Base-by-base conservation (phyloP, 1,140 invertebrate genomes). In the Macrobrachium nipponense region DNA sequence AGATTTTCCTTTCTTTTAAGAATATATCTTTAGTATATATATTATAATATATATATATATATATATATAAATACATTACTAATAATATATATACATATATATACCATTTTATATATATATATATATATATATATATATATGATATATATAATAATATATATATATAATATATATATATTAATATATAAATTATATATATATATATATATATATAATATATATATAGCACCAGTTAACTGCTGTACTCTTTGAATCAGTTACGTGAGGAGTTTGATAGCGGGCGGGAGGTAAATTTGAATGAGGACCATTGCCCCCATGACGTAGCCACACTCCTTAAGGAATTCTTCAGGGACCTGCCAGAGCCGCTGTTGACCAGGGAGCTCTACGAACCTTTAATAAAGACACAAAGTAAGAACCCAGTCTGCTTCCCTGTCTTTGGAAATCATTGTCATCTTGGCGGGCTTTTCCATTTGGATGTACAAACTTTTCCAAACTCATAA, bases 261-360 rank as follows among this genome's bases (percentile, higher is more conserved):
- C 92, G 96, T 66, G 97, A 98, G 91, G 96, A 97, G 79, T 97
- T 98, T 91, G 97, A 98, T 91, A 94, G 93, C 87, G 96, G 96
- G 17, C 93, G 94, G 88, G 95, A 96, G 89, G 94, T 95, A 5
- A 92, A 94, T 80, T 93, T 98, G 88, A 95, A 95, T 58, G 92
- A 94, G 8, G 95, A 96, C 66, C 95, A 95, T 87, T 96, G 96
- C 92, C 96, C 96, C 0, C 97, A 98, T 90, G 97, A 99, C 90
- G 96, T 98, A 23, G 97, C 97, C 6, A 96, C 96, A 0, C 92
- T 99, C 27, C 92, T 98, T 2, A 99, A 99, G 90, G 97, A 98
- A 91, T 98, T 96, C 92, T 95, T 98, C 88, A 93, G 97, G 44
- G 97, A 98, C 91, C 92, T 99, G 66, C 97, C 97, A 0, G 97